phyloP scores from a whole-genome alignment of 2,797 vertebrate genomes.

The Mormyrus hasselquistii region DNA sequence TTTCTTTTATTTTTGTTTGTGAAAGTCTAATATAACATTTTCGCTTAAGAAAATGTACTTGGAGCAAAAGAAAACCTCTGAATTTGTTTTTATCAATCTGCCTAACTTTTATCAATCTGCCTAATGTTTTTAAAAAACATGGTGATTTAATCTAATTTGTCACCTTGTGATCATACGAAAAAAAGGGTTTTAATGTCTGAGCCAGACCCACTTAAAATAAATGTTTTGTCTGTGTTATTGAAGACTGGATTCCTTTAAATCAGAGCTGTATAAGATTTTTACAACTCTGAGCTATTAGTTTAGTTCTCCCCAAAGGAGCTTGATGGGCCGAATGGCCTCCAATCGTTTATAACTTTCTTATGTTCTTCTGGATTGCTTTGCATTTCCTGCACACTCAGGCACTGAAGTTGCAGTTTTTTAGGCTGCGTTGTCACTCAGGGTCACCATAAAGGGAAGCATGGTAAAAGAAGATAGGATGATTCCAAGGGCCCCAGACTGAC shows the following conservation, averaged over 20 bases:
- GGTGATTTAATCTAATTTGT: neutral
- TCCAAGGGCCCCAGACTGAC: neutral
- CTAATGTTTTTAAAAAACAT: neutral
- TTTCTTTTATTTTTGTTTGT: neutral
- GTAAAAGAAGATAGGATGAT: neutral
- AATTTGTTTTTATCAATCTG: neutral
- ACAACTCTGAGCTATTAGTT: no score
- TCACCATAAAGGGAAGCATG: neutral
- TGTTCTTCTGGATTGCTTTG: neutral
- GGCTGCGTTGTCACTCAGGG: neutral
- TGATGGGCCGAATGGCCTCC: no score
- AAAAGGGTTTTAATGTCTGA: neutral
- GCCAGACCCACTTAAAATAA: neutral
- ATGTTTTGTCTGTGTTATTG: neutral
- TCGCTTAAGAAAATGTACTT: neutral
- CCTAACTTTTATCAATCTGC: neutral
- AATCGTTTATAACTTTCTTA: no score
- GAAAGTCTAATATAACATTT: neutral
- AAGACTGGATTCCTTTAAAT: no score
- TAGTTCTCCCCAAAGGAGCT: no score
- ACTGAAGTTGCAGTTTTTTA: neutral
- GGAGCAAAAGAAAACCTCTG: neutral
- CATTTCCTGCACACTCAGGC: neutral
- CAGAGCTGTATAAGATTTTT: no score
- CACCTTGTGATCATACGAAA: neutral